A percentile compares a stretch with the other conserved stretches of the same genome.
These are phyloP conservation scores for Synanceia verrucosa DNA, from an alignment of 2,797 vertebrate genomes.

Conservation along the genomic window DNA sequence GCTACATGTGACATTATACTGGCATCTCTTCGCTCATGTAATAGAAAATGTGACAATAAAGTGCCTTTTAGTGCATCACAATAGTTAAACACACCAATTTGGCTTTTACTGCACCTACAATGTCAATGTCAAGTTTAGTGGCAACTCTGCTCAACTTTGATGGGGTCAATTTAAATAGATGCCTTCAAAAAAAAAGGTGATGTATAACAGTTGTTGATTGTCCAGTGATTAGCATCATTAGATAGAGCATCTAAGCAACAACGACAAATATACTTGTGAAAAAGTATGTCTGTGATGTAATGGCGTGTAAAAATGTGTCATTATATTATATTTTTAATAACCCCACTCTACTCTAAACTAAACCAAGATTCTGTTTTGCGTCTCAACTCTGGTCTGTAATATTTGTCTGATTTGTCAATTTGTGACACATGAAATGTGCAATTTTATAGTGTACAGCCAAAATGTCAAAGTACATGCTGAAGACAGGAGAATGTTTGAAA, in stretches of 20 bases:
- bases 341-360: background rate
- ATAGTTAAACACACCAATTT: constrained; percentile 15
- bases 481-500: constrained; percentile 67
- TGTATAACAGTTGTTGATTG: background rate
- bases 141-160: constrained; percentile 1
- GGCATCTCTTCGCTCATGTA: background rate
- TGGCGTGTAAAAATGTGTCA: background rate
- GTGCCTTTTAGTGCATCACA: constrained; percentile 61
- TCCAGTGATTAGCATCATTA: background rate
- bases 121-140: constrained; percentile 8
- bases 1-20: background rate
- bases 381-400: constrained; percentile 19
- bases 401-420: constrained; percentile 26
- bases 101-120: background rate
- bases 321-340: background rate
- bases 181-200: background rate
- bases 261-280: background rate
- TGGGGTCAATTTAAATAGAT: background rate
- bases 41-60: constrained; percentile 26
- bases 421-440: constrained; percentile 35
- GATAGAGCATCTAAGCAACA: background rate
- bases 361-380: background rate
- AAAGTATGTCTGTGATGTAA: background rate
- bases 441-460: constrained; percentile 13
- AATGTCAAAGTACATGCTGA: constrained; percentile 60